Evolutionary conservation across 2,797 vertebrate species (phyloP), one percentile per base, ranked within the genome.

Genomic region (Falco berigora): DNA sequence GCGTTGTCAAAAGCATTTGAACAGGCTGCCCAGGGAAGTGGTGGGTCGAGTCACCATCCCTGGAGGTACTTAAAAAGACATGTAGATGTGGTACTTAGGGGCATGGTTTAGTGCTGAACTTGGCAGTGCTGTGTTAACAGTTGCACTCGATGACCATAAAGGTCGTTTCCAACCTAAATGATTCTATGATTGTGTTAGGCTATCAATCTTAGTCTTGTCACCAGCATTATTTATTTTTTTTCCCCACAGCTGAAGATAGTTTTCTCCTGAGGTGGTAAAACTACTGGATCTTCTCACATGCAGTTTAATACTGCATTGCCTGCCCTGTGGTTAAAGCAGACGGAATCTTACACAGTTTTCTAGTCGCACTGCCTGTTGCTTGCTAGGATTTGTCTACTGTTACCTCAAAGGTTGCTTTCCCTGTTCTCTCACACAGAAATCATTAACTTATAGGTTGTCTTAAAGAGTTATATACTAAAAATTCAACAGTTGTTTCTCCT

Each of bases 141-240:
- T 44, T 44, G 44, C 17, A 19, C 44, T 44, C 18, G 8, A 44
- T 44, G 44, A 44, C 18, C 44, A 19, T 44, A 44, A 44, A 44
- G 44, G 44, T 18, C 44, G 5, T 44, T 44, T 19, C 18, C 44
- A 19, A 44, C 44, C 18, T 44, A 44, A 44, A 19, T 44, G 44
- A 44, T 44, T 44, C 44, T 44, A 44, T 18, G 44, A 44, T 19
- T 21, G 23, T 24, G 8, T 59, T 69, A 15, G n/a, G 27, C 19
- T 76, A 34, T 90, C 71, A 80, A 23, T 36, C 36, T 36, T 23
- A 36, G 18, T n/a, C 17, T 38, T 38, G 58, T 78, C 17, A 24
- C 5, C 5, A 59, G 50, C 6, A 2, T 3, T 46, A 2, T 3
- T 46, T 63, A 28, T 62, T 30, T 6, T 7, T 7, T 8, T 12